Percentiles rank a stretch among this genome's conserved stretches.
These are phyloP conservation scores for Arctopsyche grandis DNA, from an alignment of 1,140 invertebrate species.

Conservation along the genomic window DNA sequence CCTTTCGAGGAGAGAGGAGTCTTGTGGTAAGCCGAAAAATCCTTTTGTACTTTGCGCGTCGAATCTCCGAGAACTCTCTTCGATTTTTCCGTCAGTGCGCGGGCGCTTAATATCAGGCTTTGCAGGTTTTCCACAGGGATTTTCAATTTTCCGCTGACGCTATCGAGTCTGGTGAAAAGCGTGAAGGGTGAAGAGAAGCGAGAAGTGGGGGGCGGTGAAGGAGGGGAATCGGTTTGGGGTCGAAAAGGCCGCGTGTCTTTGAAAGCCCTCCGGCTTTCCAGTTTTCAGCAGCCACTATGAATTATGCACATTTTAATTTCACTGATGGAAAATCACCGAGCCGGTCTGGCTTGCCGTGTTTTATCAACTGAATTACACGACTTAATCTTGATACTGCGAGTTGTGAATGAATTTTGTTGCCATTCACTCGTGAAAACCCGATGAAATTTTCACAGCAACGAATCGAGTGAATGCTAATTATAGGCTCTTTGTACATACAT, in stretches of 20 bases:
- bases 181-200: too few species aligned
- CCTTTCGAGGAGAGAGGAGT: too few species aligned
- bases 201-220: too few species aligned
- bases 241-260: conserved; percentile 30
- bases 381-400: conserved; percentile 28
- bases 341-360: conserved; percentile 7
- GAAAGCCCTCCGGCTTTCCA: conserved; percentile 17
- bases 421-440: background rate
- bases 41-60: too few species aligned
- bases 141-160: conserved; percentile 35
- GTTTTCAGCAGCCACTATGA: conserved; percentile 26
- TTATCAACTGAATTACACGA: conserved; percentile 41
- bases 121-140: conserved; percentile 26
- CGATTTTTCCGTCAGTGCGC: background rate
- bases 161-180: conserved; percentile 18
- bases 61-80: too few species aligned
- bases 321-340: conserved; percentile 45
- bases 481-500: too few species aligned
- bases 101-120: background rate
- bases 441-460: too few species aligned
- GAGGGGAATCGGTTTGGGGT: background rate
- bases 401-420: background rate
- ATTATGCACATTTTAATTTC: conserved; percentile 50
- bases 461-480: too few species aligned
- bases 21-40: too few species aligned